Evolutionary conservation across 2,113 vertebrate species (phyloP).

Genomic region (Vulpes ferrilata): DNA sequence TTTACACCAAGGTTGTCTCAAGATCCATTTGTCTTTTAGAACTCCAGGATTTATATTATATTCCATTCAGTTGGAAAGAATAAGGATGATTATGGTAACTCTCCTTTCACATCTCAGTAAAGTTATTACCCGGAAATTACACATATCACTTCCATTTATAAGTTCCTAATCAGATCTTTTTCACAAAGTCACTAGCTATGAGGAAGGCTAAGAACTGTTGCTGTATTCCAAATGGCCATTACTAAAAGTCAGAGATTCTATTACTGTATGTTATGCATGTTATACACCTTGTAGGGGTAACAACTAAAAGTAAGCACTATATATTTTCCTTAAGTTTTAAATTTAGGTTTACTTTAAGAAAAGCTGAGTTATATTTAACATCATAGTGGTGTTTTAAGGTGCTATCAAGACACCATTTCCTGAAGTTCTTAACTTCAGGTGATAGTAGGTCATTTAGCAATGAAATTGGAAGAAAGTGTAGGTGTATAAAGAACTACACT

Average conservation of each 20-base stretch:
- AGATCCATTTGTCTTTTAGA: not conserved
- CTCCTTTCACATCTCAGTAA: not conserved
- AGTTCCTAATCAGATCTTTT: not conserved
- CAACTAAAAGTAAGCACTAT: not conserved
- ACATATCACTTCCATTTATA: not conserved
- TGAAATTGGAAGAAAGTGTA: not conserved
- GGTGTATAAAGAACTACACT: not conserved
- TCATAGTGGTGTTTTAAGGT: not conserved
- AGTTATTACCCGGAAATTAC: not conserved
- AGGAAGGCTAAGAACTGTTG: not conserved
- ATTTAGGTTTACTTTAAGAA: conserved; percentile 37
- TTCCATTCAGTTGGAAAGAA: not conserved
- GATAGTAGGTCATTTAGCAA: not conserved
- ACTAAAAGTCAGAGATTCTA: not conserved
- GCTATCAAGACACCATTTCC: not conserved
- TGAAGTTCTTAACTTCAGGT: not conserved
- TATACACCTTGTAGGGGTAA: not conserved
- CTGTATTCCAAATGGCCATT: not conserved
- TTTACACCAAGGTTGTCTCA: not conserved
- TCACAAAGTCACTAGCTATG: not conserved
- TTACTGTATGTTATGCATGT: not conserved
- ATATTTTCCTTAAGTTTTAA: conserved; percentile 26
- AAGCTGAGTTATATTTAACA: not conserved
- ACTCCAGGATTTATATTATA: not conserved
- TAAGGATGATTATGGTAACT: not conserved